Percentiles rank a stretch among this genome's conserved stretches.
Evolutionary conservation across 1,140 invertebrate genomes (phyloP).

Genomic region (Galendromus occidentalis): DNA sequence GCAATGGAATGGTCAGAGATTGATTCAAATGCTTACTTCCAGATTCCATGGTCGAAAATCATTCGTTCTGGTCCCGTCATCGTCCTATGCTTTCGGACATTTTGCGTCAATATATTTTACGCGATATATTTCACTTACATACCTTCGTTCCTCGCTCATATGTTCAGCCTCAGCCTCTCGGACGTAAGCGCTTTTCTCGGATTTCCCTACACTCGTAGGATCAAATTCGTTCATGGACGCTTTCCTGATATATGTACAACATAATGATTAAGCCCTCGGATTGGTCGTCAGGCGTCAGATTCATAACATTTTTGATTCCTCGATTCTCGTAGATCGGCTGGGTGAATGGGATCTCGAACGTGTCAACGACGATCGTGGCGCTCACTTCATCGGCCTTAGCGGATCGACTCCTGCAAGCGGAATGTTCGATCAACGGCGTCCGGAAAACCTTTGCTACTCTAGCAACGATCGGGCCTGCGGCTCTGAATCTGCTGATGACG

Average conservation of each 20-base stretch:
- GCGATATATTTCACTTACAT: neutral
- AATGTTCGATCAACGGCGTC: neutral
- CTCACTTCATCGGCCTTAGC: neutral
- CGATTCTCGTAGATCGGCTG: neutral
- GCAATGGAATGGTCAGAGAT: too few relatives aligned
- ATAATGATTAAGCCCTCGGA: too few relatives aligned
- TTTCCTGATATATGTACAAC: too few relatives aligned
- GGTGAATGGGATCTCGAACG: neutral
- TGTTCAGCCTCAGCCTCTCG: neutral
- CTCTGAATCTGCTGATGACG: neutral
- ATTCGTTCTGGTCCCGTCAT: neutral
- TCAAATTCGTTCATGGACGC: too few relatives aligned
- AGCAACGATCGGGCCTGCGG: neutral
- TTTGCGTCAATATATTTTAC: neutral
- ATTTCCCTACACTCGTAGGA: too few relatives aligned
- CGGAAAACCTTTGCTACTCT: constrained; percentile 3
- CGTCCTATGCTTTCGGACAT: neutral
- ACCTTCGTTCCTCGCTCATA: neutral
- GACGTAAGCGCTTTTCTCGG: neutral
- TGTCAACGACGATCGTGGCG: neutral
- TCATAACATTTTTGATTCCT: neutral
- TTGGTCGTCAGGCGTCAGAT: too few relatives aligned
- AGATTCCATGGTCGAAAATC: neutral
- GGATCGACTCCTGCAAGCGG: neutral
- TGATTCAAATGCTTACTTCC: neutral